A percentile compares a stretch with the other conserved stretches of the same genome.
Conservation (phyloP, 2,797 vertebrate genomes). For the Notolabrus celidotus region DNA sequence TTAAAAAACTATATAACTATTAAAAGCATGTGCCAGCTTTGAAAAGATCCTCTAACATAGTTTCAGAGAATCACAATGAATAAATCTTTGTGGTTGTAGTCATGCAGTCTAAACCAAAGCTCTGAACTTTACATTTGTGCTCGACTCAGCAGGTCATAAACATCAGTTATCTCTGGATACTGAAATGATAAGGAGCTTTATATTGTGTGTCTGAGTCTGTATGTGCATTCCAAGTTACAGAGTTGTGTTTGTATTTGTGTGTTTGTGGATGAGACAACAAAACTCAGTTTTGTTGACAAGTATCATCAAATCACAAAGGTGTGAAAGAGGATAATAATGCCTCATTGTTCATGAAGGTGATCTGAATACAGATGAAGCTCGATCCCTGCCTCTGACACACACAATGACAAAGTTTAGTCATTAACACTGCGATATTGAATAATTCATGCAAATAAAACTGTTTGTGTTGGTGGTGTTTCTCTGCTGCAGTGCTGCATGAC, state of each 20-base stretch:
- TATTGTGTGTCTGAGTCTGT: neutral
- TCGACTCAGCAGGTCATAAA: neutral
- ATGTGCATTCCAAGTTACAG: neutral
- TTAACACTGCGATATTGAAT: neutral
- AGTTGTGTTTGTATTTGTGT: neutral
- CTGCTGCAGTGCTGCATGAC: constrained; percentile 1
- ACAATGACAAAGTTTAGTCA: constrained; percentile 1
- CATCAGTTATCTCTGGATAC: neutral
- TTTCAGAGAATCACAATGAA: neutral
- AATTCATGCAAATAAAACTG: neutral
- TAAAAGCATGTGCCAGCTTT: neutral
- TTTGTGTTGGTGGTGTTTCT: neutral
- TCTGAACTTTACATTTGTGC: neutral
- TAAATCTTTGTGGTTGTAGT: neutral
- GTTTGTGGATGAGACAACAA: constrained; percentile 5
- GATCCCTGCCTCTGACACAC: constrained; percentile 4
- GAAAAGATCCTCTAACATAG: neutral
- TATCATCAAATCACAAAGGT: constrained; percentile 59
- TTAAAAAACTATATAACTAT: neutral
- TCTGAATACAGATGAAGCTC: constrained; percentile 63
- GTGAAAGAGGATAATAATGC: constrained; percentile 52
- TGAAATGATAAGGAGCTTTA: neutral
- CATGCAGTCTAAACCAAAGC: neutral
- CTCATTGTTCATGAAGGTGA: constrained; percentile 24
- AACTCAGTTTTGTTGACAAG: constrained; percentile 25